Base-by-base conservation (phyloP, 2,888 invertebrate genomes). In the Graphium colonna region DNA sequence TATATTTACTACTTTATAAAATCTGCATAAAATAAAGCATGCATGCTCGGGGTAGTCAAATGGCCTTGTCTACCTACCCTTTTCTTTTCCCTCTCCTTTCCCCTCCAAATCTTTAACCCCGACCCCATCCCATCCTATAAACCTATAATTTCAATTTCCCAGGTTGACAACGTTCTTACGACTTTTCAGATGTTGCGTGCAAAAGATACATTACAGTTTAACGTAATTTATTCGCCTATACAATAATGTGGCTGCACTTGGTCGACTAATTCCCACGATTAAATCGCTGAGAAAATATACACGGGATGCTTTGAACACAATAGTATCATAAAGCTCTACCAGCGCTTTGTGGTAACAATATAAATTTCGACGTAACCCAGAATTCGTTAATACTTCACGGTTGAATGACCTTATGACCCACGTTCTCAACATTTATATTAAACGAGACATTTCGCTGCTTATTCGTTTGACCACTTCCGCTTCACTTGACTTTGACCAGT, bases 401-500 rank as follows among this genome's bases (percentile, higher is more conserved):
- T 64, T 66, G 56, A 67, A 65, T 41, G 62, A 61, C 64, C 61
- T 41, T 55, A 21, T 60, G 55, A 57, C 61, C 62, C 47, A 63
- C 57, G 53, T 47, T 28, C 51, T 54, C 56, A 55, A 56, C 58
- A 59, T 62, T 63, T 54, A 61, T 60, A 57, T 52, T 51, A 53
- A 62, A 64, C 59, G 68, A 73, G 73, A 76, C 68, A 71, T 69
- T 71, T 69, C 61, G 65, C 64, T 60, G 58, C 50, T 61, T 61
- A 62, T 65, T n/a, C n/a, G n/a, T n/a, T 60, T 65, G 69, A 70
- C 66, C 59, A 60, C 62, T 59, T 60, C 57, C 69, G 58, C 66
- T 68, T 64, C 67, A 68, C 68, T 60, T 77, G 81, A 81, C 79
- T 82, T 80, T 82, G 83, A 82, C 82, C 81, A 77, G 83, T 73